These are phyloP conservation scores for Drosophila malerkotliana DNA, from an alignment of 1,140 invertebrate genomes.

Conservation along the genomic window DNA sequence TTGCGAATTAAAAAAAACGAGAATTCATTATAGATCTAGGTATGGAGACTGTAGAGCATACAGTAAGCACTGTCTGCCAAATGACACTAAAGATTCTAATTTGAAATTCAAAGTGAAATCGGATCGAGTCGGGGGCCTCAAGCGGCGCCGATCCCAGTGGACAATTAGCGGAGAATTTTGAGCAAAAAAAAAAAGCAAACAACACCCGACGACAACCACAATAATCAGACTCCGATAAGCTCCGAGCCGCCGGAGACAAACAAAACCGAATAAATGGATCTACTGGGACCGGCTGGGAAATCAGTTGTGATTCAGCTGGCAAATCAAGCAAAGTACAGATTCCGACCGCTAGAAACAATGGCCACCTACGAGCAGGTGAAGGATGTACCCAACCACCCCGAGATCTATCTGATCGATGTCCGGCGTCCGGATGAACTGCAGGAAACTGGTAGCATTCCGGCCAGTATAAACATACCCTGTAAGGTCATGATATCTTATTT, in stretches of 20 bases:
- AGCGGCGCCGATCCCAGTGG: constrained; percentile 14
- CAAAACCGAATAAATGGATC: constrained; percentile 52
- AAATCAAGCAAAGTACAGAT: constrained; percentile 23
- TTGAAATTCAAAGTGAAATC: constrained; percentile 44
- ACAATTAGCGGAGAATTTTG: constrained; percentile 8
- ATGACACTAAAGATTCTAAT: constrained; percentile 6
- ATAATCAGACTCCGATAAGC: constrained; percentile 35
- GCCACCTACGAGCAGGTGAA: constrained; percentile 85
- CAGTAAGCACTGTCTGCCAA: constrained; percentile 21
- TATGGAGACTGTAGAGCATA: constrained; percentile 6
- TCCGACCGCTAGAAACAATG: constrained; percentile 33
- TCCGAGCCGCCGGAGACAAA: constrained; percentile 11
- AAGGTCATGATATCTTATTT: constrained; percentile 33
- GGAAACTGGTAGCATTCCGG: constrained; percentile 87
- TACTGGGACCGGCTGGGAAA: constrained; percentile 19
- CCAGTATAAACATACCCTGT: constrained; percentile 90
- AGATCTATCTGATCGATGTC: constrained; percentile 88
- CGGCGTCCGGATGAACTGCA: constrained; percentile 87
- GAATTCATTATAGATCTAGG: neutral
- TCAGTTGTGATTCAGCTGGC: constrained; percentile 48
- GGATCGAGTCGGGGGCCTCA: neutral
- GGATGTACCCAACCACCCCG: constrained; percentile 83
- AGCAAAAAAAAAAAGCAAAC: constrained; percentile 14
- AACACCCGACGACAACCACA: constrained; percentile 20
- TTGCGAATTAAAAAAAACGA: too few relatives aligned